Evolutionary conservation across 64 coral and sea anemone species (phyloP).

Genomic region (Astreopora myriophthalma): DNA sequence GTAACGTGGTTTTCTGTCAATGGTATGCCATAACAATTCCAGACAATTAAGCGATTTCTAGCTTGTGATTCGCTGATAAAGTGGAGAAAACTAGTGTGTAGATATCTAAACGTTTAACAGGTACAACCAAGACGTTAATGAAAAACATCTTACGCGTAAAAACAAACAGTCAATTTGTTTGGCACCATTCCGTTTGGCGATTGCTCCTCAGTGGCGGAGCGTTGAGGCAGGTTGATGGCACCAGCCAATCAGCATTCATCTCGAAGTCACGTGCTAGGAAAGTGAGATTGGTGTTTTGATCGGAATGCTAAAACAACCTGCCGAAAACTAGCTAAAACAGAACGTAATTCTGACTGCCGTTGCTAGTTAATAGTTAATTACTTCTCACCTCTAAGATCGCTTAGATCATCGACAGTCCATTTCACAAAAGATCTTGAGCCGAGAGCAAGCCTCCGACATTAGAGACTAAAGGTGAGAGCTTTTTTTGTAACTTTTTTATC

Average conservation of each 20-base stretch:
- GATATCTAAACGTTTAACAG: slow-evolving; percentile 4
- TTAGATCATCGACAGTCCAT: slow-evolving; percentile 11
- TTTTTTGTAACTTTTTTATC: neutral
- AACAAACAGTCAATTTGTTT: neutral
- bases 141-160: neutral
- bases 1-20: neutral
- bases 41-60: neutral
- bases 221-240: neutral
- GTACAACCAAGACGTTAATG: slow-evolving; percentile 1
- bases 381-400: slow-evolving; percentile 5
- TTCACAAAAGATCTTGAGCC: slow-evolving; percentile 1
- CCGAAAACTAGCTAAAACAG: slow-evolving; percentile 14
- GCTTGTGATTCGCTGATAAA: neutral
- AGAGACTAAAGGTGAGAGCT: neutral
- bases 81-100: neutral
- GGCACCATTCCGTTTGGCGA: neutral
- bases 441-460: neutral
- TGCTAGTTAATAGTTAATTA: slow-evolving; percentile 34
- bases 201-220: neutral
- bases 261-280: neutral
- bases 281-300: neutral
- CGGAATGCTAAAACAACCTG: slow-evolving; percentile 19
- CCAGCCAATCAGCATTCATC: neutral
- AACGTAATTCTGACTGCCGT: neutral
- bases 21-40: neutral